phyloP scores from a whole-genome alignment of 2,888 invertebrate species.

The Clanis bilineata region DNA sequence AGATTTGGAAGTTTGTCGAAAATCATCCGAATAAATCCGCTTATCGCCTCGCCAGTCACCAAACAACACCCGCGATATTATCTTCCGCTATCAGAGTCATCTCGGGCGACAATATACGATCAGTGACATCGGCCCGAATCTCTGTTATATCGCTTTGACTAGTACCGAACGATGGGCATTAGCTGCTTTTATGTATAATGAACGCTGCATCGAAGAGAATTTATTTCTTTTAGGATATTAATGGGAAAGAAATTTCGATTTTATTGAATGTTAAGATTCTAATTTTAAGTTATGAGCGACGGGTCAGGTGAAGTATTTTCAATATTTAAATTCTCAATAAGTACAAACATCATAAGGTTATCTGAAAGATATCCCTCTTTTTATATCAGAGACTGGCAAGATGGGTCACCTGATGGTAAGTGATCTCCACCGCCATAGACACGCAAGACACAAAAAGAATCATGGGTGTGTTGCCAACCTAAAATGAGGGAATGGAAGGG shows the following conservation, averaged over 20 bases:
- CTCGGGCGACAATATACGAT: slow-evolving; percentile 79
- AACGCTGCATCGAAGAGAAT: slow-evolving; percentile 9
- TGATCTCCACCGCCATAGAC: too few species aligned
- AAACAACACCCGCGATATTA: slow-evolving; percentile 37
- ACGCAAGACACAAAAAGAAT: too few species aligned
- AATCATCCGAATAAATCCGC: slow-evolving; percentile 22
- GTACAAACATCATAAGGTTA: not conserved
- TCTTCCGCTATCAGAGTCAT: slow-evolving; percentile 70
- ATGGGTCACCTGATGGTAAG: too few species aligned
- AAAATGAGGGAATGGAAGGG: too few species aligned
- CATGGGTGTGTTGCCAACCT: too few species aligned
- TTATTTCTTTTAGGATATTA: slow-evolving; percentile 8
- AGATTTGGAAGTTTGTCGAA: too few species aligned
- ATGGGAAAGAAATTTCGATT: not conserved
- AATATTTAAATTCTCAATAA: not conserved
- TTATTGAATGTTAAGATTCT: not conserved
- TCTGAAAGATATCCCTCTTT: too few species aligned
- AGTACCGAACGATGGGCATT: slow-evolving; percentile 60
- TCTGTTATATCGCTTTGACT: slow-evolving; percentile 68
- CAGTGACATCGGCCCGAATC: slow-evolving; percentile 71
- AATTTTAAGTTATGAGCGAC: not conserved
- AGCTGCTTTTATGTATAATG: slow-evolving; percentile 43
- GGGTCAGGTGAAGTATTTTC: not conserved
- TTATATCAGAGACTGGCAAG: too few species aligned
- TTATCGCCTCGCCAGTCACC: slow-evolving; percentile 41